Evolutionary conservation across 2,113 vertebrate genomes (phyloP), one percentile per base, ranked within the genome.

Genomic region (Carlito syrichta): DNA sequence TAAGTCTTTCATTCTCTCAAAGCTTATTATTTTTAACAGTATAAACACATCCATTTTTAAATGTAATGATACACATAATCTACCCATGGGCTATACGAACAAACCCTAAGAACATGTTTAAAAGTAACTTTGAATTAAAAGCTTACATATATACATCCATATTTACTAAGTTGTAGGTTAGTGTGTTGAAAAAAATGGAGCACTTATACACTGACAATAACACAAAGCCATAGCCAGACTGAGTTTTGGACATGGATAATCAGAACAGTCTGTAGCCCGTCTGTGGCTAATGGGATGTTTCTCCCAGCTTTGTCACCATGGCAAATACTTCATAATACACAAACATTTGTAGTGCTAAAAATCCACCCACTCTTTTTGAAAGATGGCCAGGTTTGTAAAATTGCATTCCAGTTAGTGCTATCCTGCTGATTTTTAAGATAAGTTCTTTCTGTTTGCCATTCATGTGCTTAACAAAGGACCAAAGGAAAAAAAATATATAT

Each of bases 321-420:
- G 98, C 98, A 99, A 99, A 99, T 98, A 99, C 98, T 99, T 99
- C 98, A 98, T 98, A 99, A 99, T 98, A 99, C 98, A 99, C 98
- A 99, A 99, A 99, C 98, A 99, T 99, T 98, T 98, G 98, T 98
- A 98, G 98, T 43, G 98, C 98, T 98, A 98, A 98, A 98, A 99
- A 98, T 98, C 98, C 99, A 98, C 99, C 99, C 99, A 99, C 99
- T 99, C 98, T 98, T 98, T 98, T 98, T 99, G 98, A 99, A 99
- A 98, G 98, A 99, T 98, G 98, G 98, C 98, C 98, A 99, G 98
- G 98, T 98, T 99, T 99, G 98, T 98, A 98, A 98, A 98, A 99
- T 98, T 98, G 96, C 98, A 99, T 99, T 99, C 98, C 98, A 98
- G 98, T 97, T 85, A 97, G 93, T 83, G 85, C 95, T 98, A 98